phyloP scores from a whole-genome alignment of 1,140 invertebrate species.

The Eriosoma lanigerum region DNA sequence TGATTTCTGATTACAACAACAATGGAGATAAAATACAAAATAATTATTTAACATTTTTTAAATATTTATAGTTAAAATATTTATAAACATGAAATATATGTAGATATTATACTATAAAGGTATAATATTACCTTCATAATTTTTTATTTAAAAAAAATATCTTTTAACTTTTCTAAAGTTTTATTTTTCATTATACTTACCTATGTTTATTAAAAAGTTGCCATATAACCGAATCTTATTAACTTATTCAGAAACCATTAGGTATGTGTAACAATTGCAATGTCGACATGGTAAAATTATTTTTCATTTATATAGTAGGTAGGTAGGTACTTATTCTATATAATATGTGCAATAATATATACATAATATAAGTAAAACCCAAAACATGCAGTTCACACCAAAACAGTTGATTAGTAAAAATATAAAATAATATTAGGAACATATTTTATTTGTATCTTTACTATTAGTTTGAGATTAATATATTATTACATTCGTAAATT shows the following conservation, averaged over 20 bases:
- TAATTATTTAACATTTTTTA: too few relatives aligned
- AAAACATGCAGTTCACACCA: conserved; percentile 29
- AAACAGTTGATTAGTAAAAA: conserved; percentile 37
- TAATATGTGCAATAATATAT: conserved; percentile 1
- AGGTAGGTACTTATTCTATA: too few relatives aligned
- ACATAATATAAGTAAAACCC: conserved; percentile 18
- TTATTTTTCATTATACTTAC: too few relatives aligned
- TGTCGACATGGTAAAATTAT: not conserved
- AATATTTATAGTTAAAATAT: too few relatives aligned
- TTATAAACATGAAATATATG: too few relatives aligned
- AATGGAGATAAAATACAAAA: not conserved
- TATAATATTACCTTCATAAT: too few relatives aligned
- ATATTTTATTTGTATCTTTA: not conserved
- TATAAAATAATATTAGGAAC: conserved; percentile 24
- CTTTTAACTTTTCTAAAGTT: too few relatives aligned
- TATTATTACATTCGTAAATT: not conserved
- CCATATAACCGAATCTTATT: too few relatives aligned
- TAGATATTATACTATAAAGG: too few relatives aligned
- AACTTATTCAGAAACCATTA: not conserved
- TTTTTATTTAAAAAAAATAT: too few relatives aligned
- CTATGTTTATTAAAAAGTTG: too few relatives aligned
- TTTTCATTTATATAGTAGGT: not conserved
- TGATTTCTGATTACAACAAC: not conserved
- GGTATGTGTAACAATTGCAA: not conserved
- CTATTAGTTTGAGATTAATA: conserved; percentile 28